phyloP scores from a whole-genome alignment of 92 coral and sea anemone species.

The Virgularia gustaviana region DNA sequence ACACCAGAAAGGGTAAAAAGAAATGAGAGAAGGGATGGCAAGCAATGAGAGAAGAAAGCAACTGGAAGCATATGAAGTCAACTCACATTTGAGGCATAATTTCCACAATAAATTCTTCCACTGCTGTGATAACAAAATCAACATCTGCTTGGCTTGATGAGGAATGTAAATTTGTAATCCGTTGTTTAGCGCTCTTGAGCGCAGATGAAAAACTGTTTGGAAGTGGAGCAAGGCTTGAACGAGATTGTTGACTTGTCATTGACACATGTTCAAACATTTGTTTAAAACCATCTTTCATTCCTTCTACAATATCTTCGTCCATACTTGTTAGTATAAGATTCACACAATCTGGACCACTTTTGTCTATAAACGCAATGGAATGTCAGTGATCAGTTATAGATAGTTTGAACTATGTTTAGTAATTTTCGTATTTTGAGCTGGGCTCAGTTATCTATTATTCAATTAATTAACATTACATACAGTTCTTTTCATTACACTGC shows the following conservation, averaged over 20 bases:
- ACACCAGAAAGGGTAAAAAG: too few relatives aligned
- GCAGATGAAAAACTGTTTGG: constrained; percentile 92
- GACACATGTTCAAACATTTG: constrained; percentile 86
- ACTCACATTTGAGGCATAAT: constrained; percentile 90
- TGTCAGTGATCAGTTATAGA: too few relatives aligned
- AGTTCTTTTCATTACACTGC: background rate
- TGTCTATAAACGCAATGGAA: constrained; percentile 57
- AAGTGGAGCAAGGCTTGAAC: constrained; percentile 86
- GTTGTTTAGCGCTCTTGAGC: constrained; percentile 86
- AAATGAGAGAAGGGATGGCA: too few relatives aligned
- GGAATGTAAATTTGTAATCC: constrained; percentile 63
- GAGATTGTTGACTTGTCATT: constrained; percentile 58
- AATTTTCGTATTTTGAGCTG: too few relatives aligned
- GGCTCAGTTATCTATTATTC: too few relatives aligned
- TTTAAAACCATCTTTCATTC: constrained; percentile 84
- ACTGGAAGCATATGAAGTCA: background rate
- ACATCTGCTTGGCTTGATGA: constrained; percentile 70
- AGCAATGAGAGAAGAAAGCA: background rate
- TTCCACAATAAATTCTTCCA: constrained; percentile 87
- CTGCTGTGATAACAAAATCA: constrained; percentile 66
- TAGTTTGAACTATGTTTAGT: too few relatives aligned
- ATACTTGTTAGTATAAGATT: constrained; percentile 63
- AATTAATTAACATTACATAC: too few relatives aligned
- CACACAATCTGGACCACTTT: constrained; percentile 65
- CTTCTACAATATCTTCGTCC: constrained; percentile 67